phyloP scores from a whole-genome alignment of 2,888 invertebrate genomes.

The Eurois occulta region DNA sequence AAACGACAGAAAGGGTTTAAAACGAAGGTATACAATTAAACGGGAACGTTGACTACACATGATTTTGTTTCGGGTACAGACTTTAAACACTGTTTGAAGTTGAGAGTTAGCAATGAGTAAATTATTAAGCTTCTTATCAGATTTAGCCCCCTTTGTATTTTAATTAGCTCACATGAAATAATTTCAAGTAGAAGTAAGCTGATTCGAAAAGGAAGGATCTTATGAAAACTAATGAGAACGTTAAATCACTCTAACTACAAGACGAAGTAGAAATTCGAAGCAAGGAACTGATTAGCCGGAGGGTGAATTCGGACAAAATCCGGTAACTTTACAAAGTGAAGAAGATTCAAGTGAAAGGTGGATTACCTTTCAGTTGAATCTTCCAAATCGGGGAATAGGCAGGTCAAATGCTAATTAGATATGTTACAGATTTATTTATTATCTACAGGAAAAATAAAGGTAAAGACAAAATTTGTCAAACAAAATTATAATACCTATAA shows the following conservation, averaged over 20 bases:
- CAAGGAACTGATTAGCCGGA: neutral
- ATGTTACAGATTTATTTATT: neutral
- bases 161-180: conserved; percentile 53
- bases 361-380: neutral
- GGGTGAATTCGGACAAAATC: conserved; percentile 8
- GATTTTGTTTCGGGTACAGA: conserved; percentile 46
- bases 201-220: conserved; percentile 33
- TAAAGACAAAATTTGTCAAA: no score
- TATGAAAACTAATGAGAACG: conserved; percentile 14
- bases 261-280: conserved; percentile 7
- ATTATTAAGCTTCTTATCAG: conserved; percentile 61
- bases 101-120: conserved; percentile 50
- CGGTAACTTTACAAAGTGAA: conserved; percentile 3
- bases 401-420: neutral
- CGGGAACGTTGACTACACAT: conserved; percentile 39
- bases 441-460: neutral
- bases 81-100: conserved; percentile 43
- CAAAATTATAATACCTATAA: no score
- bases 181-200: conserved; percentile 29
- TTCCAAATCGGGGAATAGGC: conserved; percentile 5
- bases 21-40: conserved; percentile 54
- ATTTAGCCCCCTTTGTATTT: conserved; percentile 50
- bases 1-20: conserved; percentile 62
- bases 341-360: conserved; percentile 10
- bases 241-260: neutral